Evolutionary conservation across 2,113 vertebrate genomes (phyloP).

Genomic region (Actenoides lindsayi): DNA sequence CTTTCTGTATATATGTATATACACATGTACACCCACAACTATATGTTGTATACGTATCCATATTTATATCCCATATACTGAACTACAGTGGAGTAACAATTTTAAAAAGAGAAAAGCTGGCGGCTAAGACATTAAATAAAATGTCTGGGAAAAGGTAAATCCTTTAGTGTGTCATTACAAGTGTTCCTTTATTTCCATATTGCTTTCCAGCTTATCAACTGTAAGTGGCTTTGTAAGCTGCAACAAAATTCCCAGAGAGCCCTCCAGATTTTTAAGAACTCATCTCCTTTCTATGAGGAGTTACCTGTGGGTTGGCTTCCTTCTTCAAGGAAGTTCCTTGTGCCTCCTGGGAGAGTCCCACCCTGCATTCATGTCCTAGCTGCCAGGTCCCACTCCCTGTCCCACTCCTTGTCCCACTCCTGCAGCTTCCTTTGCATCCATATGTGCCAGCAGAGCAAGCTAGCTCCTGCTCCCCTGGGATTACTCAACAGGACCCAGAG

Average conservation of each 20-base stretch:
- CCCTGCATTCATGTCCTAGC: background rate
- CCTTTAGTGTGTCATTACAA: background rate
- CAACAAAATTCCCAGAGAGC: background rate
- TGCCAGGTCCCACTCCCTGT: background rate
- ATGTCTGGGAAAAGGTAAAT: background rate
- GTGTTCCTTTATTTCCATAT: background rate
- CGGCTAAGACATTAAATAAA: background rate
- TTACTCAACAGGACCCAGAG: background rate
- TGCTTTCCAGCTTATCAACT: background rate
- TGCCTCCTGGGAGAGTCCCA: background rate
- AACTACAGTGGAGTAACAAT: background rate
- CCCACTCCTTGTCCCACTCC: background rate
- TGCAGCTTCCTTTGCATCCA: background rate
- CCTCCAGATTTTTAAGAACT: background rate
- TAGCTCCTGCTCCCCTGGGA: background rate
- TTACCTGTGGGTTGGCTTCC: background rate
- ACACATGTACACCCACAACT: background rate
- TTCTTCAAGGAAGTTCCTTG: background rate
- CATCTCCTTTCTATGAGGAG: background rate
- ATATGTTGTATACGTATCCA: background rate
- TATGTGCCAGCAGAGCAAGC: accelerated
- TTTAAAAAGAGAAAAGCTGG: background rate
- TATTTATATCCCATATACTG: background rate
- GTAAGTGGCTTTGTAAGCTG: background rate
- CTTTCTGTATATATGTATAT: background rate